Evolutionary conservation across 1,140 invertebrate species (phyloP), one percentile per base, ranked within the genome.

Genomic region (Maniola jurtina): DNA sequence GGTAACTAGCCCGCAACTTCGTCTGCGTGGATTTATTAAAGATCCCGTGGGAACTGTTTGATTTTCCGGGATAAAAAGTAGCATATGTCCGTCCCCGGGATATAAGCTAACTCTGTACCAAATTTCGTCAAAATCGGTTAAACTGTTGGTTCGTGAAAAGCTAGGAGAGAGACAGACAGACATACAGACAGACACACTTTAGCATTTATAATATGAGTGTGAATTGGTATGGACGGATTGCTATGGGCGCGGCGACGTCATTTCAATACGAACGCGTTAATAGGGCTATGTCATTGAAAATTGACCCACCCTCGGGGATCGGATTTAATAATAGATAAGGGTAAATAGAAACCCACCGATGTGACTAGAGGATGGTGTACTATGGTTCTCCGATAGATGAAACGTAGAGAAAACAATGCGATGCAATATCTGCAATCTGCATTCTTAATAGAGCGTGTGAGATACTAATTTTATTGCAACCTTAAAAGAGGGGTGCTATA

Each of bases 291-390:
- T 80, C 78, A 80, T 78, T 80, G 76, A 80, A 80, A 80, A 77
- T 78, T 74, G 70, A 68, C 63, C 64, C 55, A 54, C 64, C 64
- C 71, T 59, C 61, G 61, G 56, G 69, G 72, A 58, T 69, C 54
- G 62, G 77, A 79, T 81, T 79, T 80, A 80, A 79, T 79, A 81
- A 76, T 71, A 81, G 79, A 83, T 83, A 80, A 81, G 70, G 71
- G 75, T 71, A 73, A 76, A 75, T 64, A 71, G 76, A 40, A 60
- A 47, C 48, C 58, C 52, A 59, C 66, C 58, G 48, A 56, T 74
- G 66, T 72, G 47, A 72, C 69, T 45, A 61, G 62, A 54, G 66
- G 10, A 35, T 36, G 33, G 34, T 48, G 40, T 58, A 68, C 62
- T 70, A 64, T 64, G 56, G 67, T n/a, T 66, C 52, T 59, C 56